Base-by-base conservation (phyloP, 2,888 invertebrate species). In the Rosalia funebris region DNA sequence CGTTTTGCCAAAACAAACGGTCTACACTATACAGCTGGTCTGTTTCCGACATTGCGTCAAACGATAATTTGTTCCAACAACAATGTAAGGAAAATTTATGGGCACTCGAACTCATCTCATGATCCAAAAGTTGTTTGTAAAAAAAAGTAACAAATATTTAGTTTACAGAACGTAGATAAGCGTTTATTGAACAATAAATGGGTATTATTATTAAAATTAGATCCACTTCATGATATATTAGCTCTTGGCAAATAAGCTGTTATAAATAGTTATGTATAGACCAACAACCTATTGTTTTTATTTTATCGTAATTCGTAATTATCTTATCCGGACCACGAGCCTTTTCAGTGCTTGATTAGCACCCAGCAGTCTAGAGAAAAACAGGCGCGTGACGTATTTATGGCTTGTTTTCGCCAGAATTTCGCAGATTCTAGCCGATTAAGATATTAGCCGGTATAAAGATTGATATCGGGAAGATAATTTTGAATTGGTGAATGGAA, bases 301-400 rank as follows among this genome's bases (percentile, higher is more conserved):
- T 50, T 25, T 7, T 9, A 17, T 12, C 14, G 16, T n/a, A n/a
- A n/a, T n/a, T n/a, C n/a, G n/a, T n/a, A n/a, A n/a, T n/a, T n/a
- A 39, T 50, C 39, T 42, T 53, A 53, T 42, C 42, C 11, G 3
- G 12, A 3, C 37, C 53, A 53, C 42, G 53, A 25, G 53, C 14
- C 17, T 11, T 10, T 50, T 46, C 20, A 32, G 12, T 14, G 32
- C 9, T 32, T 17, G 25, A 36, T 17, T 12, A 34, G 55, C 20
- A 44, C 54, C 60, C 31, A 44, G 60, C 60, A 53, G 60, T 60
- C 60, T 60, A 54, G 60, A 55, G 55, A 55, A 60, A 47, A 59
- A 55, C 46, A 42, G 15, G 14, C 36, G 15, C 7, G 12, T 48
- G 42, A 34, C 32, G 36, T 55, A 48, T 55, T 55, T 42, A 44